Conservation (phyloP, 2,797 vertebrate species). For the Oreochromis mossambicus region DNA sequence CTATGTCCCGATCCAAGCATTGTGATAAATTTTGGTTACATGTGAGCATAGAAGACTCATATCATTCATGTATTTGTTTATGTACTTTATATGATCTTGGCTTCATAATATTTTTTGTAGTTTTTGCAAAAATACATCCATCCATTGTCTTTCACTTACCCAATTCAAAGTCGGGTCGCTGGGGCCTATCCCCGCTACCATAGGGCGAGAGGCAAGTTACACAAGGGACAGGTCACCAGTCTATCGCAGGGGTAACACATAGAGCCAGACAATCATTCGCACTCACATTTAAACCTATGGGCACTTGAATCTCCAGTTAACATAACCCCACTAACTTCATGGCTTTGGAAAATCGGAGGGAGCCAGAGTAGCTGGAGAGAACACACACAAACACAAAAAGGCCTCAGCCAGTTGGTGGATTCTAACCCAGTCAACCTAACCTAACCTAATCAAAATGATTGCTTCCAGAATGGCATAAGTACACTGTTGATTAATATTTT, state of each 20-base stretch:
- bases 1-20: not conserved
- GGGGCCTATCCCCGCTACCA: not conserved
- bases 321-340: not conserved
- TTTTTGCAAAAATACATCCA: not conserved
- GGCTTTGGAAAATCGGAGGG: too few species aligned
- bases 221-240: not conserved
- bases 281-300: not conserved
- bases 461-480: not conserved
- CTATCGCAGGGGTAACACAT: not conserved
- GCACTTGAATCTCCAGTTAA: not conserved
- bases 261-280: fast-evolving
- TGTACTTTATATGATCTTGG: not conserved
- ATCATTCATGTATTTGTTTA: not conserved
- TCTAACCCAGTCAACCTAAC: too few species aligned
- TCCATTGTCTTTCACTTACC: not conserved
- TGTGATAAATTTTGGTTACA: not conserved
- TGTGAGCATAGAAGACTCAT: not conserved
- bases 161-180: not conserved
- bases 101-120: not conserved
- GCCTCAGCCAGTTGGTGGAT: too few species aligned
- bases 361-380: too few species aligned
- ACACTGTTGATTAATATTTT: constrained; percentile 4
- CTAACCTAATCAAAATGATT: not conserved
- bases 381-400: too few species aligned
- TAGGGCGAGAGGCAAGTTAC: not conserved